Percentiles rank a stretch among this genome's conserved stretches.
phyloP scores from a whole-genome alignment of 2,113 vertebrate genomes.

The Thamnophis sirtalis region DNA sequence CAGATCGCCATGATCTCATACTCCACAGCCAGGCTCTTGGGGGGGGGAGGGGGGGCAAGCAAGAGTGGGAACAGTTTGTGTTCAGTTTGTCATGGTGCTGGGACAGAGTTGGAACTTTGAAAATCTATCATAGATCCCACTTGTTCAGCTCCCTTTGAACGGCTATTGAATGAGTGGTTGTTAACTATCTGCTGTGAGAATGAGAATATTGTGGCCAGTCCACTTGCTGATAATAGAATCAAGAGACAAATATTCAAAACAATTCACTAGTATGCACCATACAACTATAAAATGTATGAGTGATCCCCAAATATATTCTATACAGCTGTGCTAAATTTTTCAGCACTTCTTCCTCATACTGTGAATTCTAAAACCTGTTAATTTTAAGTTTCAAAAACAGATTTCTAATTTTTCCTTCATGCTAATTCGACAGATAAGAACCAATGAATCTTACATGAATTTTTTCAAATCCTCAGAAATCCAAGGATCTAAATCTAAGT shows the following conservation, averaged over 20 bases:
- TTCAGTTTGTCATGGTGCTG: not conserved
- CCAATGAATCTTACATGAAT: not conserved
- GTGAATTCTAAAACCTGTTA: not conserved
- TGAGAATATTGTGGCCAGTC: not conserved
- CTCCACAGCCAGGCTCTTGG: not conserved
- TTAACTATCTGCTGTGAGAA: not conserved
- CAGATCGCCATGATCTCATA: not conserved
- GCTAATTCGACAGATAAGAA: not conserved
- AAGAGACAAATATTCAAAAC: not conserved
- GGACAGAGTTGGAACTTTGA: not conserved
- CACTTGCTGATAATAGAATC: not conserved
- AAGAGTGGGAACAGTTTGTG: too few relatives aligned
- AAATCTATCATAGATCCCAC: not conserved
- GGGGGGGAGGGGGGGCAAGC: not conserved
- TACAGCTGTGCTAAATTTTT: not conserved
- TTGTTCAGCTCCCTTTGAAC: not conserved
- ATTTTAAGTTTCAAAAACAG: not conserved
- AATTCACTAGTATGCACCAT: not conserved
- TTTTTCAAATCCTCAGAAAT: not conserved
- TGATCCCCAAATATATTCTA: not conserved
- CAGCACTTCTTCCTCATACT: not conserved
- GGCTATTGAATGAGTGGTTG: not conserved
- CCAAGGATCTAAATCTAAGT: not conserved
- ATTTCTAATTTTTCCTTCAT: not conserved
- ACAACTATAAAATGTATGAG: not conserved